phyloP scores from a whole-genome alignment of 2,888 invertebrate species.

The Melinaea marsaeus region DNA sequence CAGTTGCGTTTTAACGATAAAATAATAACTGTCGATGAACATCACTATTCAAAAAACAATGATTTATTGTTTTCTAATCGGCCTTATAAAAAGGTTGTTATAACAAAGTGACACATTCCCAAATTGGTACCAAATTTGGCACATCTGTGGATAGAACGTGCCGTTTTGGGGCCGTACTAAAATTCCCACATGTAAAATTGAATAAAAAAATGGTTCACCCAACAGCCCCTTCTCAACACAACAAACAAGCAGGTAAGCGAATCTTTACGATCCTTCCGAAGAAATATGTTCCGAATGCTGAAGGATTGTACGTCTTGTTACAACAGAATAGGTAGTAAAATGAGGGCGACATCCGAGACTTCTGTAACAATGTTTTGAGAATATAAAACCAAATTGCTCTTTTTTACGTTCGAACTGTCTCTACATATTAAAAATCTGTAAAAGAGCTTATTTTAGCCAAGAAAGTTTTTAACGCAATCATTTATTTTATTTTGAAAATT shows the following conservation, averaged over 20 bases:
- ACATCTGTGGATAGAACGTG: conserved; percentile 74
- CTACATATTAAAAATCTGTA: conserved; percentile 5
- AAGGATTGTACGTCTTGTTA: conserved; percentile 68
- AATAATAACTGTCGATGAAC: conserved; percentile 42
- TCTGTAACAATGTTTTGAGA: conserved; percentile 16
- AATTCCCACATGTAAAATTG: conserved; percentile 76
- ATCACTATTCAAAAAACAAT: conserved; percentile 6
- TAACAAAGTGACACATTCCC: conserved; percentile 52
- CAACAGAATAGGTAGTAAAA: conserved; percentile 37
- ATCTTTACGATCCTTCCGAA: conserved; percentile 69
- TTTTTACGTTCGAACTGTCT: conserved; percentile 9
- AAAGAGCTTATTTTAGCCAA: neutral
- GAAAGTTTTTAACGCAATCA: neutral
- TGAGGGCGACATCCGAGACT: conserved; percentile 18
- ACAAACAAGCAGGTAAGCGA: conserved; percentile 77
- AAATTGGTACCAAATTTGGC: conserved; percentile 61
- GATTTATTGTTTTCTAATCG: conserved; percentile 7
- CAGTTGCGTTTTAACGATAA: conserved; percentile 53
- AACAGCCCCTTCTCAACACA: conserved; percentile 68
- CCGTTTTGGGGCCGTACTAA: conserved; percentile 69
- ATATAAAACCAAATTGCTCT: conserved; percentile 15
- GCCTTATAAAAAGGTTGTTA: conserved; percentile 16
- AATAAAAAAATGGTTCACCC: conserved; percentile 69
- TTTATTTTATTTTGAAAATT: no score
- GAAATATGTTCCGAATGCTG: conserved; percentile 59